phyloP scores from a whole-genome alignment of 2,113 vertebrate species.

The Plecotus auritus region DNA sequence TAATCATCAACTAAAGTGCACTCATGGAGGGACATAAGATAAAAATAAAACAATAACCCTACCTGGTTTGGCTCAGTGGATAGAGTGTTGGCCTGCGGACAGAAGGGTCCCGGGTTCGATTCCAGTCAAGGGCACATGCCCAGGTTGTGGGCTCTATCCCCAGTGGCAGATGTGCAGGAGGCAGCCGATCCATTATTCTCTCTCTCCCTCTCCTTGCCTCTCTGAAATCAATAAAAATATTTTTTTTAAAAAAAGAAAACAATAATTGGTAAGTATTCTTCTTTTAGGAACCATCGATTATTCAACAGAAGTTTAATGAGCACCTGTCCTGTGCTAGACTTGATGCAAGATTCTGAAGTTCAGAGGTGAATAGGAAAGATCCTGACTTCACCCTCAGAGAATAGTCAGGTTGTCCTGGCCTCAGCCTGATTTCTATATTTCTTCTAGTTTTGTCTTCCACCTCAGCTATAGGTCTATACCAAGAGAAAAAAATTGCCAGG shows the following conservation, averaged over 20 bases:
- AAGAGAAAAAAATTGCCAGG: not conserved
- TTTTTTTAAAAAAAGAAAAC: no score
- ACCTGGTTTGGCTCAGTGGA: no score
- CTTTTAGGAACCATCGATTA: conserved; percentile 7
- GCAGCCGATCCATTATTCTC: no score
- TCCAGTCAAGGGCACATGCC: no score
- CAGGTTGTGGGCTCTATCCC: no score
- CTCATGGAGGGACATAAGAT: not conserved
- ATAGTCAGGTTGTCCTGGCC: not conserved
- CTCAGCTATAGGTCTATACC: not conserved
- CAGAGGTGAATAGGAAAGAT: not conserved
- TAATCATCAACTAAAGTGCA: not conserved
- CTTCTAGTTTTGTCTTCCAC: not conserved
- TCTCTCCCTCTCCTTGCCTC: no score
- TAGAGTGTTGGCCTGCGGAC: no score
- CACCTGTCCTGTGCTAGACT: not conserved
- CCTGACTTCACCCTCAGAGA: not conserved
- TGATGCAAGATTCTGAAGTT: not conserved
- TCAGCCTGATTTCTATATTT: not conserved
- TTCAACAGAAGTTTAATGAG: not conserved
- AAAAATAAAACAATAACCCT: not conserved
- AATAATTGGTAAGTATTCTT: not conserved
- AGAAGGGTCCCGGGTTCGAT: no score
- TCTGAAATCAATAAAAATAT: no score
- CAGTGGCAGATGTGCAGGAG: no score